Percentiles rank a stretch among this genome's conserved stretches.
phyloP scores from a whole-genome alignment of 2,888 invertebrate species.

The Notocelia uddmanniana region DNA sequence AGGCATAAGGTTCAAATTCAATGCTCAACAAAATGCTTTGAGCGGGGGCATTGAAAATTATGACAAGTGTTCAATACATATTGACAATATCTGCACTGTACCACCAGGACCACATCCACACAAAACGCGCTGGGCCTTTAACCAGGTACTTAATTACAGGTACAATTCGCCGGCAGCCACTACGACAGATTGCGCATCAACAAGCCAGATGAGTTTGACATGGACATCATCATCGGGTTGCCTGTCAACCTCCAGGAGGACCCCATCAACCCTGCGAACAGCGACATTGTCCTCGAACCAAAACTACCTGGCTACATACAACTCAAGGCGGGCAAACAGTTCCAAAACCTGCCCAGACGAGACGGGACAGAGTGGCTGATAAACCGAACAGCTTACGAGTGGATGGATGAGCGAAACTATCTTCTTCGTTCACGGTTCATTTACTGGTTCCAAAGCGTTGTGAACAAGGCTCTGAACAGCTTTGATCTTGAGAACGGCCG shows the following conservation, averaged over 20 bases:
- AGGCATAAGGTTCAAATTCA: too few species aligned
- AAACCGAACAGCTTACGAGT: slow-evolving; percentile 69
- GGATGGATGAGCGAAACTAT: slow-evolving; percentile 73
- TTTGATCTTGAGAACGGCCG: slow-evolving; percentile 49
- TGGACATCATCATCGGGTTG: slow-evolving; percentile 84
- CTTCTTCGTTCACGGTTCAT: slow-evolving; percentile 77
- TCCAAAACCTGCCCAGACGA: slow-evolving; percentile 60
- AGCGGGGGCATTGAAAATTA: too few species aligned
- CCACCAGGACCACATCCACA: too few species aligned
- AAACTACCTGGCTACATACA: slow-evolving; percentile 78
- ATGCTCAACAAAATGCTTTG: too few species aligned
- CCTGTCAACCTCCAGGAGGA: slow-evolving; percentile 68
- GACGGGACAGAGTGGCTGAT: slow-evolving; percentile 61
- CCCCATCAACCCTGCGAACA: slow-evolving; percentile 54
- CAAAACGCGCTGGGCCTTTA: neutral
- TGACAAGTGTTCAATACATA: too few species aligned
- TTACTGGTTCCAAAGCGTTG: slow-evolving; percentile 83
- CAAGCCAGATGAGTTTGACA: slow-evolving; percentile 86
- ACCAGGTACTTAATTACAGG: slow-evolving; percentile 52
- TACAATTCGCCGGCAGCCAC: slow-evolving; percentile 86
- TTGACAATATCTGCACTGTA: too few species aligned
- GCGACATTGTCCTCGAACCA: slow-evolving; percentile 70
- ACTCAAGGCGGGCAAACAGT: slow-evolving; percentile 71
- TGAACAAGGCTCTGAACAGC: slow-evolving; percentile 71
- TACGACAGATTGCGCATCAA: slow-evolving; percentile 85